phyloP scores from a whole-genome alignment of 2,797 vertebrate genomes.

The Pangasius krempfi region DNA sequence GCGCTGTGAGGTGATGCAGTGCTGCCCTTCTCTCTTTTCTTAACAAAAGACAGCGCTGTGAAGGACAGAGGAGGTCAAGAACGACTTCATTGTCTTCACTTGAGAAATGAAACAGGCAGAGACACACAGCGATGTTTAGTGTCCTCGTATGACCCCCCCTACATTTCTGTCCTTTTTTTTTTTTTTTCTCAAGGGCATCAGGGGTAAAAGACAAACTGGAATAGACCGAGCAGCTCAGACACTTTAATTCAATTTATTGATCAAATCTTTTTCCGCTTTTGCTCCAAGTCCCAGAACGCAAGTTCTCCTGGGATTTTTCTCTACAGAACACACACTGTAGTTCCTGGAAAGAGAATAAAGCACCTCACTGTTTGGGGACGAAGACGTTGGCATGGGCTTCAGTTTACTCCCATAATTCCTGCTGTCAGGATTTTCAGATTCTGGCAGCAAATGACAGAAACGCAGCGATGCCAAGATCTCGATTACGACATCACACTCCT shows the following conservation, averaged over 20 bases:
- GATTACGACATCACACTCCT: conserved; percentile 1
- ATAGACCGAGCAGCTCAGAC: not conserved
- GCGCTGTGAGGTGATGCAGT: not conserved
- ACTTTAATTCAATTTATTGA: conserved; percentile 18
- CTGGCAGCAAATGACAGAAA: conserved; percentile 18
- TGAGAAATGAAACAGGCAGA: conserved; percentile 23
- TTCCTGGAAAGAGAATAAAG: conserved; percentile 47
- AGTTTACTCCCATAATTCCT: conserved; percentile 42
- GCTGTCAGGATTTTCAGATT: conserved; percentile 38
- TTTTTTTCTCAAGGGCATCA: not conserved
- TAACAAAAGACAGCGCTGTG: conserved; percentile 50
- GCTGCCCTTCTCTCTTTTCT: not conserved
- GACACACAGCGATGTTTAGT: conserved; percentile 14
- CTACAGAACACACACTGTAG: conserved; percentile 12
- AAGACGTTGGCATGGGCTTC: conserved; percentile 25
- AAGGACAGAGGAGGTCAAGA: conserved; percentile 42
- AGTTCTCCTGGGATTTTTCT: not conserved
- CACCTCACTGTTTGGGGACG: conserved; percentile 9
- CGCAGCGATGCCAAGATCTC: conserved; percentile 2
- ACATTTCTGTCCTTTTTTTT: not conserved
- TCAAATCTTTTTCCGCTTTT: conserved; percentile 15
- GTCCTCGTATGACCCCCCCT: conserved; percentile 15
- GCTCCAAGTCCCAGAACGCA: conserved; percentile 23
- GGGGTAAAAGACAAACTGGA: not conserved
- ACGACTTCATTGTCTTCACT: conserved; percentile 49